Percentiles rank a stretch among this genome's conserved stretches.
These are phyloP conservation scores for Nomada goodeniana DNA, from an alignment of 2,888 invertebrate genomes.

Conservation along the genomic window DNA sequence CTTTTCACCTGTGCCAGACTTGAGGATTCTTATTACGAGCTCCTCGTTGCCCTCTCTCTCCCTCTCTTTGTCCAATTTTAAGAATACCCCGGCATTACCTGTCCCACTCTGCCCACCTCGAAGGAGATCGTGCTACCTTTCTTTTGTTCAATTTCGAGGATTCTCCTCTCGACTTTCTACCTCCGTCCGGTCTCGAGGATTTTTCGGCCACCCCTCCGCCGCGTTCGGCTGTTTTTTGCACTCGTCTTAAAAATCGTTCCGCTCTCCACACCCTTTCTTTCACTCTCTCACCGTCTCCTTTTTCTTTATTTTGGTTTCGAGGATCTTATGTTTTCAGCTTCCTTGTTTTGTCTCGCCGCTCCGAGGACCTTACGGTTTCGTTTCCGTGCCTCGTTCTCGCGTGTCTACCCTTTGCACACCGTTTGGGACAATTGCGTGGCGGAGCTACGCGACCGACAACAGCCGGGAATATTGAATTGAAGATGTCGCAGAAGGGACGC, in stretches of 20 bases:
- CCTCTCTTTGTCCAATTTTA: conserved; percentile 26
- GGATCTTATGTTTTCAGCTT: conserved; percentile 8
- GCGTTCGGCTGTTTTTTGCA: background rate
- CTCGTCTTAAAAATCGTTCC: conserved; percentile 32
- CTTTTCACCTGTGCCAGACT: conserved; percentile 7
- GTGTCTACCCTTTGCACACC: conserved; percentile 2
- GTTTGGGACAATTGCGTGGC: background rate
- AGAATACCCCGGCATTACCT: conserved; percentile 37
- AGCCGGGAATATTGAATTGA: background rate
- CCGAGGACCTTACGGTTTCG: conserved; percentile 13
- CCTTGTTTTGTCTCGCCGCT: background rate
- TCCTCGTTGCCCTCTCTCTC: background rate
- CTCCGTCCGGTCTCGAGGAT: conserved; percentile 45
- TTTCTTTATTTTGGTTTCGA: conserved; percentile 12
- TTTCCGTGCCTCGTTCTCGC: background rate
- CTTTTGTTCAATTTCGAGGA: conserved; percentile 44
- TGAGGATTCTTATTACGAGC: conserved; percentile 39
- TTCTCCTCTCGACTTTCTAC: conserved; percentile 39
- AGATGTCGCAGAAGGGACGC: background rate
- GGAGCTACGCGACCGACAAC: background rate
- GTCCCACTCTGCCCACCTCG: background rate
- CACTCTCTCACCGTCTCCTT: background rate
- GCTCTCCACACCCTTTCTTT: background rate
- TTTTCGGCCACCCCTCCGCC: conserved; percentile 8
- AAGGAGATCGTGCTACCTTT: conserved; percentile 19